Percentiles rank a stretch among this genome's conserved stretches.
phyloP scores from a whole-genome alignment of 1,140 invertebrate species.

The Nasonia vitripennis region DNA sequence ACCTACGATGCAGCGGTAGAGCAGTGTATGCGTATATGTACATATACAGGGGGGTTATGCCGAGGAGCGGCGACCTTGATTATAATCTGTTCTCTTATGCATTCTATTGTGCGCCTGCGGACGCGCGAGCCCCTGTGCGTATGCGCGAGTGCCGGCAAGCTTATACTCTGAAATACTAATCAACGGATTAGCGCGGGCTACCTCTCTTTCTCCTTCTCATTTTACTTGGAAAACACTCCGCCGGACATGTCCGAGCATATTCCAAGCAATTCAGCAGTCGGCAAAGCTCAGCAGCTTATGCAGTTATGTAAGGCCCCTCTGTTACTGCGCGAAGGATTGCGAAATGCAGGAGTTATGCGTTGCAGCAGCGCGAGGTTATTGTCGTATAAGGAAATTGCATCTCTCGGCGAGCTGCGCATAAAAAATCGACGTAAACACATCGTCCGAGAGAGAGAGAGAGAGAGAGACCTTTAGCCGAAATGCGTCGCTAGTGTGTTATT shows the following conservation, averaged over 20 bases:
- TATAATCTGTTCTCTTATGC: conserved; percentile 4
- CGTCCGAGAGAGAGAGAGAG: too few relatives aligned
- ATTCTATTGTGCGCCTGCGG: background rate
- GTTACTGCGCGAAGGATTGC: background rate
- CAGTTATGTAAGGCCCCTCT: background rate
- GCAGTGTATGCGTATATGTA: too few relatives aligned
- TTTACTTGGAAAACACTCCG: background rate
- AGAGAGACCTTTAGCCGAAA: too few relatives aligned
- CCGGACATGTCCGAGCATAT: background rate
- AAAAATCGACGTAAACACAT: too few relatives aligned
- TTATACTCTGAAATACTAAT: background rate
- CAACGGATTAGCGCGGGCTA: background rate
- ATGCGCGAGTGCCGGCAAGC: background rate
- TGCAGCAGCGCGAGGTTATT: background rate
- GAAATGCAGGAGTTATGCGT: background rate
- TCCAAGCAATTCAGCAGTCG: background rate
- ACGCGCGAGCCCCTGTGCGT: too few relatives aligned
- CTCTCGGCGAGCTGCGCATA: too few relatives aligned
- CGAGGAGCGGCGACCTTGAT: background rate
- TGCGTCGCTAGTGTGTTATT: too few relatives aligned
- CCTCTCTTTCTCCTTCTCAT: background rate
- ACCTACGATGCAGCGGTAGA: background rate
- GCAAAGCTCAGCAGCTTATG: background rate
- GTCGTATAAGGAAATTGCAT: background rate
- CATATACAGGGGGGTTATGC: background rate